Base-by-base conservation (phyloP, 37 sponge, comb jelly and placozoan species). In the Theonella swinhoei region DNA sequence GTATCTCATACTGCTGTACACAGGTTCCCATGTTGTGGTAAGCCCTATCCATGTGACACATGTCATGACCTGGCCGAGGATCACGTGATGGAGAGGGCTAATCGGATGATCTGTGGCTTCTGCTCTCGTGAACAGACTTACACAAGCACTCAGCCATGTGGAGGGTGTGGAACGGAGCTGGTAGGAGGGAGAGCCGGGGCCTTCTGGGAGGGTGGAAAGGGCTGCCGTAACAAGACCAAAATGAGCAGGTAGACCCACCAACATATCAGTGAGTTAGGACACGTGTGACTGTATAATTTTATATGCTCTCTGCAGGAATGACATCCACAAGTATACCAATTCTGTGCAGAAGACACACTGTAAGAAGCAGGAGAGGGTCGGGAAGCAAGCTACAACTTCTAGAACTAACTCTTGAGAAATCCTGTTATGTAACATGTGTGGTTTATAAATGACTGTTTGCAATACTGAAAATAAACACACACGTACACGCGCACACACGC, bases 141-240 rank as follows among this genome's bases (percentile, higher is more conserved):
- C 54, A 76, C 88, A 63, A 68, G 54, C 1, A 54, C 37, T 34
- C 60, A 67, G 69, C 85, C 80, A 8, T 94, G 95, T 82, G 69
- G 72, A 11, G 25, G 32, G 11, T 94, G 95, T 80, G 80, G 84
- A 30, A 67, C 82, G 28, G 87, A 87, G 31, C 30, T 90, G 78
- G 59, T 85, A 4, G 64, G 74, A 0, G 9, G 47, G 4, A 73
- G 68, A 28, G 30, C 33, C 38, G 72, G 78, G 11, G 42, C 72
- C 7, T 88, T 80, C 78, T 94, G 95, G 95, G 95, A 94, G 77
- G 95, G 95, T 31, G 95, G 95, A 0, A 73, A 81, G 40, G 95
- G 95, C 7, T 94, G 95, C 65, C 39, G 95, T 25, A 91, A 88
- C 77, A 83, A 74, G 75, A 41, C 67, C 33, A 84, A 85, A 78